Base-by-base conservation (phyloP, 2,113 vertebrate genomes). In the Seriola quinqueradiata region DNA sequence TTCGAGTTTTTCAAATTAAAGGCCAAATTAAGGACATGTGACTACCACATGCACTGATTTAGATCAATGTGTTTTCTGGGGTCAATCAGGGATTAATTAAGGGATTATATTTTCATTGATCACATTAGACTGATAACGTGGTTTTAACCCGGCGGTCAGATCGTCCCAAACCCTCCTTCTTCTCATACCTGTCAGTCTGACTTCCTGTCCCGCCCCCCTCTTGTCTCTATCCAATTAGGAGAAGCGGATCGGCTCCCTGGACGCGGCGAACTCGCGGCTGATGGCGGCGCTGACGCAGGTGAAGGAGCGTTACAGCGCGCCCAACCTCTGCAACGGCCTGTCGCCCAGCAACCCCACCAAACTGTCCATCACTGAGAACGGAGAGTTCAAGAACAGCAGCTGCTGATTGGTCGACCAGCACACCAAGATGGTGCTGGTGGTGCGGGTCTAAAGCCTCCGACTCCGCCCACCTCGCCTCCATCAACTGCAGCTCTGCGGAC, bases 361-460 rank as follows among this genome's bases (percentile, higher is more conserved):
- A 81, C 97, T 99, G 87, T 99, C 98, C 88, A 99, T 99, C 95
- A 99, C 98, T 83, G 98, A 99, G 95, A 99, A 97, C 78, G 98
- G 98, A 76, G 98, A 99, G 95, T 99, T 99, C 95, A 98, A 96
- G 86, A 99, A 98, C 96, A 99, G 97, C 95, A 98, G 97, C 96
- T 99, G 97, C 95, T 99, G 94, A 97, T 74, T 5, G 91, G 88
- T 32, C 52, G 71, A 42, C 8, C 8, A 42, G 40, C 40, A 42
- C 40, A 42, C 40, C 8, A 8, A 42, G 21, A 5, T 1, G 66
- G 25, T 0, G 65, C 70, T 88, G 70, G 70, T 60, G 25, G 66
- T 19, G 1, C 58, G 72, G 89, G 70, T 71, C 91, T 87, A 17
- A 10, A 84, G 67, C 75, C 23, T 86, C 67, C 83, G 90, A 82